Percentiles rank a stretch among this genome's conserved stretches.
Evolutionary conservation across 2,888 invertebrate genomes (phyloP).

Genomic region (Cephus runcator): DNA sequence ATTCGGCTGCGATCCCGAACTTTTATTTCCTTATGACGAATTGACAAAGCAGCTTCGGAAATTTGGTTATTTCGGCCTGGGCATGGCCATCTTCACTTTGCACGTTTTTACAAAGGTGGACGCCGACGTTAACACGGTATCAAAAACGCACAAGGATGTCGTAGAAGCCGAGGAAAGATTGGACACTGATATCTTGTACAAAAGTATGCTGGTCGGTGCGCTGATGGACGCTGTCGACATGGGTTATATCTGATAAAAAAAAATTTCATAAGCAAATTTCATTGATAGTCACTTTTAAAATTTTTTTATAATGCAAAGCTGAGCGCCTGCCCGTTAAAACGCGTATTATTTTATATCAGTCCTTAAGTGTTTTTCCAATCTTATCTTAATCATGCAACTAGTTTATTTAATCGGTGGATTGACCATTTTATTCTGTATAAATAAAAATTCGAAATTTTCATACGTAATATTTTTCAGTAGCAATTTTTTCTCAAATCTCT

Average conservation of each 20-base stretch:
- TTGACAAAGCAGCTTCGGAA: conserved; percentile 45
- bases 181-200: conserved; percentile 30
- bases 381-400: no score
- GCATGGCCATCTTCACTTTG: conserved; percentile 40
- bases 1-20: conserved; percentile 41
- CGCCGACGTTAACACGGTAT: conserved; percentile 37
- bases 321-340: no score
- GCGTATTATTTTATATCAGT: no score
- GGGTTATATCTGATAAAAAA: conserved; percentile 27
- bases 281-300: no score
- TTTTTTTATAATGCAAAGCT: no score
- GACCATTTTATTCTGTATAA: no score
- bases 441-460: no score
- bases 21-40: conserved; percentile 46
- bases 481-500: no score
- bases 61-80: conserved; percentile 39
- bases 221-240: conserved; percentile 34
- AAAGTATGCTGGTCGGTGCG: conserved; percentile 21
- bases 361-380: no score
- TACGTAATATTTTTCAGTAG: no score
- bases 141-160: conserved; percentile 5
- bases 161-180: conserved; percentile 26
- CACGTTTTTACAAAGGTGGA: conserved; percentile 42
- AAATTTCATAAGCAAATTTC: not conserved
- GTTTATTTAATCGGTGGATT: no score